Evolutionary conservation across 2,888 invertebrate species (phyloP), one percentile per base, ranked within the genome.

Genomic region (Limnephilus lunatus): DNA sequence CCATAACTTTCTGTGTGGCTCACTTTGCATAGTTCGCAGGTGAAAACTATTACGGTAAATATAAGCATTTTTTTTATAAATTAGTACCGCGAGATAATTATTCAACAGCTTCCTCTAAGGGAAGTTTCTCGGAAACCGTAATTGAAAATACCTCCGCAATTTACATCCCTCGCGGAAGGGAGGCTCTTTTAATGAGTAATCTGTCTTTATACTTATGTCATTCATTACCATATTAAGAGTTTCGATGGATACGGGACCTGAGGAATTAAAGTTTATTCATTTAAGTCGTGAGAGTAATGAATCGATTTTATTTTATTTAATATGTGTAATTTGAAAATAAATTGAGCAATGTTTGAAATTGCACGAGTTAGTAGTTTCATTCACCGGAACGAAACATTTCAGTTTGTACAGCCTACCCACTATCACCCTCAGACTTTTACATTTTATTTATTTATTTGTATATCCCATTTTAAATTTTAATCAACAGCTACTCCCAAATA

Each of bases 111-210:
- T 81, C 85, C 81, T 48, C 53, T 3, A 81, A 87, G 87, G 53
- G 85, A 90, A 92, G 92, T 86, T 87, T 92, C 92, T 88, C 68
- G 87, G 89, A 88, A 90, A 80, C 82, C 92, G 91, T 92, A 92
- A 92, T 92, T 92, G 92, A 89, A 91, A 92, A 92, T 91, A 92
- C 92, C 92, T 92, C 91, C 39, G 91, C 83, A 92, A 92, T 91
- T 92, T 92, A 91, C 85, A 68, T 14, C 48, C 53, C 85, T 87
- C 31, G 15, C 39, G 31, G 44, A 82, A 30, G 81, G 53, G 39
- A 48, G 39, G 39, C 82, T 88, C 89, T 81, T 90, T 90, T 92
- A 90, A 92, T 92, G 92, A 92, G 90, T 83, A 92, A 92, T 90
- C 90, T 90, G 35, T 80, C 85, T 87, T 91, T 86, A 85, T 86